Base-by-base conservation (phyloP, 1,140 invertebrate species). In the Ostrea denselamellosa region DNA sequence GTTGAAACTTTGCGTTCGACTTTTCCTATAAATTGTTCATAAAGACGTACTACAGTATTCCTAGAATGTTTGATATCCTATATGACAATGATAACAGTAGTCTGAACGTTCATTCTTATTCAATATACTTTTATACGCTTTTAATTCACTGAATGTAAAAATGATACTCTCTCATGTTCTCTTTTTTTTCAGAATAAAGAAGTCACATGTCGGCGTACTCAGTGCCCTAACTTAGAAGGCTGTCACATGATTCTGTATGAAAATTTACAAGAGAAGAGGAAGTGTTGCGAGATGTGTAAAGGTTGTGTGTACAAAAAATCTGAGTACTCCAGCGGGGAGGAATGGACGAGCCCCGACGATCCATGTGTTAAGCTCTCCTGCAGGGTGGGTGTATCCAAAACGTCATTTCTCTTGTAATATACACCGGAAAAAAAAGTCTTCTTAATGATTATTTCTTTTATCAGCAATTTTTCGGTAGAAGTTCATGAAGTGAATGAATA, bases 301-400 rank as follows among this genome's bases (percentile, higher is more conserved):
- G 92, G 93, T 92, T 98, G 97, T 94, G 95, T 96, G 83, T 96
- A 96, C 92, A 96, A 97, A 25, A 97, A 97, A 2, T 94, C 96
- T 2, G 95, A 96, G 25, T 96, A 97, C 92, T 95, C 95, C 3
- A 98, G 97, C 54, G 97, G 97, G 56, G 96, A 96, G 0, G 97
- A 97, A 92, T 98, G 97, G 97, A 95, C 93, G 4, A 96, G 97
- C 87, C 94, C 95, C 0, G 95, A 95, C 54, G 96, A 97, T 91
- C 96, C 97, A 0, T 98, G 97, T 92, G 95, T 95, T 84, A 94
- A 86, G 95, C 96, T 88, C 25, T 86, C 89, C 8, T 93, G 92
- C 84, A 87, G 88, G 87, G 92, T 93, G 90, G 86, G 90, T 82
- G 5, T 14, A 44, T 83, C 25, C 9, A 53, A 83, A 51, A 17